Conservation (phyloP, 2,888 invertebrate species). For the Agrilus biguttatus region DNA sequence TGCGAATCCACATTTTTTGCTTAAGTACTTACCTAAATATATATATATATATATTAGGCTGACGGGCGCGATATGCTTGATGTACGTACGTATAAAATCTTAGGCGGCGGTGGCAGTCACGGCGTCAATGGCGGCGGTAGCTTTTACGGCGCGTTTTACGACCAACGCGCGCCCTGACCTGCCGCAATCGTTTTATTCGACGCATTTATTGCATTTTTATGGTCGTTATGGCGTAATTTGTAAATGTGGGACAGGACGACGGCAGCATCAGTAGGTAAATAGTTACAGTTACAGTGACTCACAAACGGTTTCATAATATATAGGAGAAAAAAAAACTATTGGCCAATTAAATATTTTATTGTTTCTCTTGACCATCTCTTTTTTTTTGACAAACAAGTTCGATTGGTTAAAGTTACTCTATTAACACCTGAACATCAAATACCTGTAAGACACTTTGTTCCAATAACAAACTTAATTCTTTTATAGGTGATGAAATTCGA, state of each 20-base stretch:
- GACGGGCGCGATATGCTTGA: not conserved
- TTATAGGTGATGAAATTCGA: too few relatives aligned
- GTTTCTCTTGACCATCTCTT: too few relatives aligned
- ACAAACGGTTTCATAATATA: too few relatives aligned
- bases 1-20: not conserved
- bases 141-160: constrained; percentile 30
- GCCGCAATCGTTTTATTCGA: constrained; percentile 30
- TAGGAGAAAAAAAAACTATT: too few relatives aligned
- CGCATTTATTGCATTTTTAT: constrained; percentile 32
- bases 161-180: constrained; percentile 26
- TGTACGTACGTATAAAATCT: too few relatives aligned
- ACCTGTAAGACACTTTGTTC: too few relatives aligned
- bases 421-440: too few relatives aligned
- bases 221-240: constrained; percentile 29
- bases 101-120: too few relatives aligned
- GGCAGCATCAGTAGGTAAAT: not conserved
- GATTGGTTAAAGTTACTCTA: too few relatives aligned
- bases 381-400: too few relatives aligned
- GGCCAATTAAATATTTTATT: too few relatives aligned
- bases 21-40: not conserved
- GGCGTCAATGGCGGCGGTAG: constrained; percentile 8
- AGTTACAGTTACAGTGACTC: not conserved
- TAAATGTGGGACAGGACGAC: constrained; percentile 25
- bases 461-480: too few relatives aligned
- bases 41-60: not conserved